phyloP scores from a whole-genome alignment of 2,113 vertebrate species.

The Hypomesus transpacificus region DNA sequence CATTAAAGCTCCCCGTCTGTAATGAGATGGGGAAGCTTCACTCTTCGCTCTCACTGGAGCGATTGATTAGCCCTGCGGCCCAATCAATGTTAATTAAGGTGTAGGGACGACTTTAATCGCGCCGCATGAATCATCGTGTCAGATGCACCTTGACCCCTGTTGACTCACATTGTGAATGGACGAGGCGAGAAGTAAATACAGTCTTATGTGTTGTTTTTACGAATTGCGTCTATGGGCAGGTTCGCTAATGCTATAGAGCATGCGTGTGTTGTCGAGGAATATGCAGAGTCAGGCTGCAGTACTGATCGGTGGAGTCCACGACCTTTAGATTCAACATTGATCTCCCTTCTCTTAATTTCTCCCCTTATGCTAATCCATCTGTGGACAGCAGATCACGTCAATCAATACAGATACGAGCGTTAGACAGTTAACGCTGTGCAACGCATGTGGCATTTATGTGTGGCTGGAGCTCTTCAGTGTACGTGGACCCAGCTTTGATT shows the following conservation, averaged over 20 bases:
- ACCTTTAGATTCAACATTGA: neutral
- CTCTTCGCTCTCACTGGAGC: slow-evolving; percentile 55
- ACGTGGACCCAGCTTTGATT: slow-evolving; percentile 53
- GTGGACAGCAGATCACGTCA: neutral
- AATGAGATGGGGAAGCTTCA: slow-evolving; percentile 55
- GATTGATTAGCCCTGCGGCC: slow-evolving; percentile 66
- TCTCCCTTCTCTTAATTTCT: neutral
- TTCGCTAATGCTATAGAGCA: neutral
- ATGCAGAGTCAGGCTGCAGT: too few species aligned
- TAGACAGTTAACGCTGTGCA: slow-evolving; percentile 52
- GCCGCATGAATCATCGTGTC: slow-evolving; percentile 69
- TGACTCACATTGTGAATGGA: slow-evolving; percentile 39
- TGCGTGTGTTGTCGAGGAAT: too few species aligned
- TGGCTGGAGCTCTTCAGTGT: slow-evolving; percentile 9
- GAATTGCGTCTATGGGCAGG: neutral
- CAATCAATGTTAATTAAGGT: slow-evolving; percentile 80
- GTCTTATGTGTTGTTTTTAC: slow-evolving; percentile 36
- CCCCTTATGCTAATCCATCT: neutral
- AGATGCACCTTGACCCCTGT: slow-evolving; percentile 65
- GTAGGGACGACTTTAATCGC: slow-evolving; percentile 71
- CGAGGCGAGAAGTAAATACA: slow-evolving; percentile 52
- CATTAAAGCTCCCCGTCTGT: slow-evolving; percentile 57
- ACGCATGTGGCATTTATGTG: slow-evolving; percentile 53
- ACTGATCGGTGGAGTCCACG: neutral
- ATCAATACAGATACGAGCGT: slow-evolving; percentile 55